These are phyloP conservation scores for Operophtera brumata DNA, from an alignment of 2,888 invertebrate genomes.

Conservation along the genomic window DNA sequence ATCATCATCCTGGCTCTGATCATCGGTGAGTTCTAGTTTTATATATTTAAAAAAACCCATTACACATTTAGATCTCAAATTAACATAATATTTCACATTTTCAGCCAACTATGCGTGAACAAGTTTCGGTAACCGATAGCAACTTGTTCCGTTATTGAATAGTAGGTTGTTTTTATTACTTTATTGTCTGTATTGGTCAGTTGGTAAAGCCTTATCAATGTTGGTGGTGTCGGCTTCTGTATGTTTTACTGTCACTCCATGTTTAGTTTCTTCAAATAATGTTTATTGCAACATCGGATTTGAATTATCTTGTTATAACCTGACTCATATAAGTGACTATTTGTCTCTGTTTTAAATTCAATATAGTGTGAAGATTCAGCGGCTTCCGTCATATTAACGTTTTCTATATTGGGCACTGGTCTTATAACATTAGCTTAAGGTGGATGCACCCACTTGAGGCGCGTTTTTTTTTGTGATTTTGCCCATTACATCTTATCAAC, in stretches of 20 bases:
- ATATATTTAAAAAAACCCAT: constrained; percentile 6
- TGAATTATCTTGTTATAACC: constrained; percentile 44
- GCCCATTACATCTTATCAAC: too few species aligned
- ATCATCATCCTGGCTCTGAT: constrained; percentile 92
- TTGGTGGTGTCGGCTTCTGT: constrained; percentile 67
- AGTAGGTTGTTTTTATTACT: constrained; percentile 50
- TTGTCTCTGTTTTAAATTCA: background rate
- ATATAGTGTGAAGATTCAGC: background rate
- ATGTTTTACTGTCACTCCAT: constrained; percentile 62
- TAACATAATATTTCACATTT: constrained; percentile 74
- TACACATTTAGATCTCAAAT: constrained; percentile 54
- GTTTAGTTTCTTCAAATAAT: constrained; percentile 27
- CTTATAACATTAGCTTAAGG: background rate
- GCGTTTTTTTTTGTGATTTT: too few species aligned
- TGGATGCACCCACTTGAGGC: too few species aligned
- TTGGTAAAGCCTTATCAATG: constrained; percentile 62
- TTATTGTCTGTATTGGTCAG: constrained; percentile 69
- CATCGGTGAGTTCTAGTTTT: constrained; percentile 85
- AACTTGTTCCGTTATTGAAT: constrained; percentile 59
- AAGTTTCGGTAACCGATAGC: constrained; percentile 74
- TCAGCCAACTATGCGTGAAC: constrained; percentile 80
- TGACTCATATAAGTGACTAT: constrained; percentile 45
- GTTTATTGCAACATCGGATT: constrained; percentile 48
- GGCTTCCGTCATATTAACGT: background rate
- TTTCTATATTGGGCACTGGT: background rate